These are phyloP conservation scores for Alsophila aescularia DNA, from an alignment of 2,888 invertebrate species.

Conservation along the genomic window DNA sequence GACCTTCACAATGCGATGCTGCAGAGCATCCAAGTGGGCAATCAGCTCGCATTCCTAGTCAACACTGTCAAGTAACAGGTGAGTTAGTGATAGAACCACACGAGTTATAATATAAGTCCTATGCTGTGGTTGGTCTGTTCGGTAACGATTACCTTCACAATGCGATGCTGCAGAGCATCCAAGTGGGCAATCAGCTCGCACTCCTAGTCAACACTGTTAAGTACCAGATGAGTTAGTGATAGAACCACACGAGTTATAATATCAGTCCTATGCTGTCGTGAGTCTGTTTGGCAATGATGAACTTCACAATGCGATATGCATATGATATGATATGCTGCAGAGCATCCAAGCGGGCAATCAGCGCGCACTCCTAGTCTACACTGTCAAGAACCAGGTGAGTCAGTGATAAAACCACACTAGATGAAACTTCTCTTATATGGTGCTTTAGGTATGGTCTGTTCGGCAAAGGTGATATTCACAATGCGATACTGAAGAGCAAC, in stretches of 20 bases:
- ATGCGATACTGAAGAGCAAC: conserved; percentile 92
- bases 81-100: background rate
- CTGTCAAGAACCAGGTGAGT: conserved; percentile 91
- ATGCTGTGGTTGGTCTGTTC: conserved; percentile 94
- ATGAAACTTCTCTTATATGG: conserved; percentile 91
- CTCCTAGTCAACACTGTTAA: conserved; percentile 91
- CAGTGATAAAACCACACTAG: background rate
- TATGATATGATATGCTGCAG: conserved; percentile 82
- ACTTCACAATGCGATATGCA: conserved; percentile 90
- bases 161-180: conserved; percentile 92
- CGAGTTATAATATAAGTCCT: conserved; percentile 88
- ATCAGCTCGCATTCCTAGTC: conserved; percentile 92
- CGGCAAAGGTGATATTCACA: conserved; percentile 97
- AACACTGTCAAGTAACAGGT: conserved; percentile 93
- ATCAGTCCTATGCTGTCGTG: conserved; percentile 93
- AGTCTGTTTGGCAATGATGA: conserved; percentile 97
- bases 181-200: conserved; percentile 92
- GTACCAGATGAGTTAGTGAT: conserved; percentile 87
- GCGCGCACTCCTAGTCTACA: conserved; percentile 91
- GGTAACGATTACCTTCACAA: conserved; percentile 98
- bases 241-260: conserved; percentile 66
- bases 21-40: conserved; percentile 91
- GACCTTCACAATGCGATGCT: conserved; percentile 96
- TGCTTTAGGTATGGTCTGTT: conserved; percentile 95
- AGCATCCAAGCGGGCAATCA: conserved; percentile 91